Conservation (phyloP, 2,888 invertebrate genomes). For the Pheosia tremula region DNA sequence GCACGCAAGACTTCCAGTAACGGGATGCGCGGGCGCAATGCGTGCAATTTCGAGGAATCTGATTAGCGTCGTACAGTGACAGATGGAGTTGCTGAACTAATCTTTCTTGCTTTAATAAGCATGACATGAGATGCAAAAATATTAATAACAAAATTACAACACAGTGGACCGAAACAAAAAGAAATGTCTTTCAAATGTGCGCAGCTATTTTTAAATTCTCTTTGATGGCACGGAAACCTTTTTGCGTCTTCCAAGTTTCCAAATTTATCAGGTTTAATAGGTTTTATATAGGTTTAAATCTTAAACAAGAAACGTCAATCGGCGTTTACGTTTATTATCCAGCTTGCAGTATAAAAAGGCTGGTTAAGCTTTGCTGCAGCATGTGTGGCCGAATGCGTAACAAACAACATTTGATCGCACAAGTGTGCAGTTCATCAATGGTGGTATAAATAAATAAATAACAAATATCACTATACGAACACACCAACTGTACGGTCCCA, state of each 20-base stretch:
- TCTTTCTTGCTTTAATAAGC: constrained; percentile 25
- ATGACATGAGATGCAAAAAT: constrained; percentile 25
- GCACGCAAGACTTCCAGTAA: constrained; percentile 40
- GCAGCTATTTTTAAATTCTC: constrained; percentile 9
- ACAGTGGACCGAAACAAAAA: constrained; percentile 1
- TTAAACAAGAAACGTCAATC: constrained; percentile 2
- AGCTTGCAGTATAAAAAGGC: constrained; percentile 11
- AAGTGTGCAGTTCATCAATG: constrained; percentile 31
- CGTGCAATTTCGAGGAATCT: constrained; percentile 49
- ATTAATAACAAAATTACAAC: constrained; percentile 17
- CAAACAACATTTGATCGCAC: constrained; percentile 34
- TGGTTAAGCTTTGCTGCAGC: constrained; percentile 20
- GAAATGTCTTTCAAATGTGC: not conserved
- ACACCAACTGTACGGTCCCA: too few species aligned
- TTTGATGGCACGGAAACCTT: constrained; percentile 5
- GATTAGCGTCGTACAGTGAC: constrained; percentile 50
- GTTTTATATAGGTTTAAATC: constrained; percentile 12
- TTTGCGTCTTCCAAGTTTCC: not conserved
- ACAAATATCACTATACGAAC: too few species aligned
- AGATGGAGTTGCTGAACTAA: constrained; percentile 29
- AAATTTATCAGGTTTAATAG: constrained; percentile 5
- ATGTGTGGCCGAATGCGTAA: constrained; percentile 26
- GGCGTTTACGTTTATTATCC: constrained; percentile 8
- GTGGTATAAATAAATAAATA: constrained; percentile 43
- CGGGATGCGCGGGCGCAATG: constrained; percentile 45